phyloP scores from a whole-genome alignment of 2,888 invertebrate species.

The Scaptomyza flava region DNA sequence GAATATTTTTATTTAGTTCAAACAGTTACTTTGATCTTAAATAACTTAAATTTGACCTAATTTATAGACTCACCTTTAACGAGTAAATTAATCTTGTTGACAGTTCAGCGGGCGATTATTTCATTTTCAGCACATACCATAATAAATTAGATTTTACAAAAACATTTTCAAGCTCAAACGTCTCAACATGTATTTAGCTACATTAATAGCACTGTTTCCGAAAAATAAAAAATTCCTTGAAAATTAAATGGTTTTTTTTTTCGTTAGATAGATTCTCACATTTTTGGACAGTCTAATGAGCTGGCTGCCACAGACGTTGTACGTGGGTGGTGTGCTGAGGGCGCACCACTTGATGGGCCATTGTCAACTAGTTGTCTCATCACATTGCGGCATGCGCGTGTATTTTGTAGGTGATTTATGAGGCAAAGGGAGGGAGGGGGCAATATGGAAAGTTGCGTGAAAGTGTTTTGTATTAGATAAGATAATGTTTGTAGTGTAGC shows the following conservation, averaged over 20 bases:
- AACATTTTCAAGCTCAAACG: not conserved
- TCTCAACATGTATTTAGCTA: conserved; percentile 8
- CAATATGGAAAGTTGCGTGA: conserved; percentile 47
- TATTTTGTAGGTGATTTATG: conserved; percentile 57
- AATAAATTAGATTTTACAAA: conserved; percentile 20
- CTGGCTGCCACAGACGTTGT: conserved; percentile 33
- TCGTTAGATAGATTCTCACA: conserved; percentile 5
- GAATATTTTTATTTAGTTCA: too few relatives aligned
- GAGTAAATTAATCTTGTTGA: conserved; percentile 14
- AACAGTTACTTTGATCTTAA: not conserved
- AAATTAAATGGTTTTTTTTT: conserved; percentile 16
- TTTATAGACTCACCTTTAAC: not conserved
- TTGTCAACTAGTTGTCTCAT: conserved; percentile 66
- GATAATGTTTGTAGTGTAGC: conserved; percentile 54
- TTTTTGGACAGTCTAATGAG: conserved; percentile 34
- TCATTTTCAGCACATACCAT: conserved; percentile 6
- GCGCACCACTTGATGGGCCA: conserved; percentile 65
- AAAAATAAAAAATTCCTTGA: conserved; percentile 10
- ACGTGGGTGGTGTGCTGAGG: conserved; percentile 56
- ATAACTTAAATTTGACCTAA: not conserved
- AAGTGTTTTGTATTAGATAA: conserved; percentile 78
- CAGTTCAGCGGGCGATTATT: conserved; percentile 3
- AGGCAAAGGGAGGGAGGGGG: conserved; percentile 14
- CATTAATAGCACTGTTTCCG: conserved; percentile 3
- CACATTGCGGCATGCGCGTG: conserved; percentile 31